Percentiles rank a stretch among this genome's conserved stretches.
phyloP scores from a whole-genome alignment of 2,888 invertebrate genomes.

The Tineola bisselliella region DNA sequence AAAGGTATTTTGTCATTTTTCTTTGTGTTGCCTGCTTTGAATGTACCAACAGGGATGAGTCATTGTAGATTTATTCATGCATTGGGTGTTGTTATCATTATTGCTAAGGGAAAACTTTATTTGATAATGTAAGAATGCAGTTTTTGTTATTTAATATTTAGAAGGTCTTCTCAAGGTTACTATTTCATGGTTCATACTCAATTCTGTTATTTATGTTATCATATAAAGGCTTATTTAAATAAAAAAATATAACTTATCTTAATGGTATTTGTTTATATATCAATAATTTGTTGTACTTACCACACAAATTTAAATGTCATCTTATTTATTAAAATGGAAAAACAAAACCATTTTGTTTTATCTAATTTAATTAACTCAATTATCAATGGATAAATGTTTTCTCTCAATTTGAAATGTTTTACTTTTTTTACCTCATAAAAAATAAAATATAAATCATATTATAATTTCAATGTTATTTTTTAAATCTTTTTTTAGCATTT shows the following conservation, averaged over 20 bases:
- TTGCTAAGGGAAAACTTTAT: neutral
- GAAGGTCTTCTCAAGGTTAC: neutral
- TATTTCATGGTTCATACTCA: neutral
- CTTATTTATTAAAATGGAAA: too few species aligned
- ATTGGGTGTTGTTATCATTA: neutral
- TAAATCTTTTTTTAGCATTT: too few species aligned
- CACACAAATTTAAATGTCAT: too few species aligned
- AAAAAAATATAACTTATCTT: neutral
- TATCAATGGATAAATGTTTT: too few species aligned
- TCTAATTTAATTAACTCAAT: too few species aligned
- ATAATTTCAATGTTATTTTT: too few species aligned
- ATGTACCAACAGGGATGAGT: constrained; percentile 13
- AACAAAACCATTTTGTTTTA: too few species aligned
- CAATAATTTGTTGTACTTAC: too few species aligned
- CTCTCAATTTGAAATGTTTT: too few species aligned
- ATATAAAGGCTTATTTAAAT: neutral
- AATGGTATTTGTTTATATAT: neutral
- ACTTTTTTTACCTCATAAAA: too few species aligned
- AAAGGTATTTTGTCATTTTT: constrained; percentile 33
- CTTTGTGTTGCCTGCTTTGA: neutral
- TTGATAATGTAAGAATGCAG: neutral
- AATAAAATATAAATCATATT: too few species aligned
- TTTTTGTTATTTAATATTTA: neutral
- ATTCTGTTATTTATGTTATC: neutral
- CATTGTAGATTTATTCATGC: neutral